Evolutionary conservation across 2,113 vertebrate species (phyloP), one percentile per base, ranked within the genome.

Genomic region (Hippocampus guttulatus): DNA sequence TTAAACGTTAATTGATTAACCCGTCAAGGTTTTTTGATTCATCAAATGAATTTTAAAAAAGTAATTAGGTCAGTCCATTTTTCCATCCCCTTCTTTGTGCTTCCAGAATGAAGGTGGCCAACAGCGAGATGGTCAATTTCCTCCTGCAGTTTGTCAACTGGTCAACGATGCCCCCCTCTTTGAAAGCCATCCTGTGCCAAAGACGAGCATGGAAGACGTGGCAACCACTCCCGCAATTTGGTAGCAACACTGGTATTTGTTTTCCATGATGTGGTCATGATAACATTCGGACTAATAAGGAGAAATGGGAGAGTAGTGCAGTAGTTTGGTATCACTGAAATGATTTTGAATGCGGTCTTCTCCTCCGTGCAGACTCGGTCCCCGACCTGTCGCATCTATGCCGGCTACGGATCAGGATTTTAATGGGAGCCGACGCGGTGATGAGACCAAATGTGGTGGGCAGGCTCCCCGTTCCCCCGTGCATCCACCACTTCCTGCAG

Each of bases 141-240:
- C 89, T 93, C 72, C 90, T 96, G 71, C 92, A 94, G 81, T 95
- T 95, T 78, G 88, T 94, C 70, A 94, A 96, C 84, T 96, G 95
- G 95, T 94, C 90, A 23, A 90, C 81, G 75, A 85, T 96, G 80
- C 75, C 92, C 5, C 60, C 60, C 15, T 1, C 61, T 73, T 45
- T 93, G 69, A 92, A 91, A 76, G 79, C 77, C 20, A 82, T 91
- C 67, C 88, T 95, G 67, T 88, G 87, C 70, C 79, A 38, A 61
- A 90, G 90, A 64, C 87, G 73, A 63, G 74, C 80, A 40, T 81
- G 78, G 25, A 87, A 84, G 43, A 90, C 88, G 11, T 92, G 91
- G 91, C 69, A 75, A 8, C 90, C 92, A 0, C 75, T 68, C 60
- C 68, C 89, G 8, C 75, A 90, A 71, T 91, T 94, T 63, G 92